Percentiles rank a stretch among this genome's conserved stretches.
These are phyloP conservation scores for Epistrophe eligans DNA, from an alignment of 2,888 invertebrate species.

Conservation along the genomic window DNA sequence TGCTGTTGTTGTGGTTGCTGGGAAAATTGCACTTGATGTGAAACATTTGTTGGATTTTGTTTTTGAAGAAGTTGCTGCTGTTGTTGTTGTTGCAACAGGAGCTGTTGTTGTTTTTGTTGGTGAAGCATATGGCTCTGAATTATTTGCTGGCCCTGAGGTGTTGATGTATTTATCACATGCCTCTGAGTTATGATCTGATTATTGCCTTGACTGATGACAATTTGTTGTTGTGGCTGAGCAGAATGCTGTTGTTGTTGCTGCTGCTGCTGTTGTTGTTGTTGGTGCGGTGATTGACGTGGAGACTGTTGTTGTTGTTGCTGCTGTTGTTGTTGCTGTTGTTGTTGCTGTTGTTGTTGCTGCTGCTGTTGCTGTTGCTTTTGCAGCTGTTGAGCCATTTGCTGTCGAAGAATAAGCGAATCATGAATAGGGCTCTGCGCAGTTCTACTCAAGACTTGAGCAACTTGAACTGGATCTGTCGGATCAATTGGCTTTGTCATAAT, in stretches of 20 bases:
- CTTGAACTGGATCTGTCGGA: slow-evolving; percentile 83
- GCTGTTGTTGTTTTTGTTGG: slow-evolving; percentile 80
- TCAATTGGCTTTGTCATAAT: slow-evolving; percentile 81
- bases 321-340: slow-evolving; percentile 80
- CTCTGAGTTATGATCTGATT: slow-evolving; percentile 81
- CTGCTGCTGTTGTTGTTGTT: slow-evolving; percentile 75
- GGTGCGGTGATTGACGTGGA: slow-evolving; percentile 68
- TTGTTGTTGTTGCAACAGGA: slow-evolving; percentile 80
- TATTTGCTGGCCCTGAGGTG: slow-evolving; percentile 83
- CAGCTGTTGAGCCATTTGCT: slow-evolving; percentile 82
- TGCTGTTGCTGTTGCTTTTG: slow-evolving; percentile 80
- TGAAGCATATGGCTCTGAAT: slow-evolving; percentile 83
- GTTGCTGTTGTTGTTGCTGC: slow-evolving; percentile 77
- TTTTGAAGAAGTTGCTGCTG: slow-evolving; percentile 77
- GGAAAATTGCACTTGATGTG: slow-evolving; percentile 63
- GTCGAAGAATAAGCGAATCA: slow-evolving; percentile 82
- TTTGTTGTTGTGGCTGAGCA: slow-evolving; percentile 70
- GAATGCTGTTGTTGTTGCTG: slow-evolving; percentile 78
- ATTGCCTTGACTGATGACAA: slow-evolving; percentile 77
- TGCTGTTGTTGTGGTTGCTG: slow-evolving; percentile 60
- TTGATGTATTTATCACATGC: slow-evolving; percentile 83
- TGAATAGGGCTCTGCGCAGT: slow-evolving; percentile 82
- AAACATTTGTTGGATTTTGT: slow-evolving; percentile 51
- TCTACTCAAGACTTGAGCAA: slow-evolving; percentile 82
- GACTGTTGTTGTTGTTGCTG: slow-evolving; percentile 64